Percentiles rank a stretch among this genome's conserved stretches.
Conservation (phyloP, 2,888 invertebrate species). For the Limnephilus rhombicus region DNA sequence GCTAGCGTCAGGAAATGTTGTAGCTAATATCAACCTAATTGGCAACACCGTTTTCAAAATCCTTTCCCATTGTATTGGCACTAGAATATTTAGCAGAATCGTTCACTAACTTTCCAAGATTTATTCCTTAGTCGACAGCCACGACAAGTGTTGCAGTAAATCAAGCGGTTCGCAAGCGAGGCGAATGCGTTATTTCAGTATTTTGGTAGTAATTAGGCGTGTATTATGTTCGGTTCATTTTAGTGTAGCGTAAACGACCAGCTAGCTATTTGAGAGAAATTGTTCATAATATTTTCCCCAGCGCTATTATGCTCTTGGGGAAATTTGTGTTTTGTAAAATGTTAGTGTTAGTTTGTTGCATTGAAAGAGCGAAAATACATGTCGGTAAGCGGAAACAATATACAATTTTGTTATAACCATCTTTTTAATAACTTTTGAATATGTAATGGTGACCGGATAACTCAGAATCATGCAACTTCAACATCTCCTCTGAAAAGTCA, state of each 20-base stretch:
- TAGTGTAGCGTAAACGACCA: background rate
- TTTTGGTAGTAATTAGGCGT: slow-evolving; percentile 31
- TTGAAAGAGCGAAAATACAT: background rate
- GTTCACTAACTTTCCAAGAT: slow-evolving; percentile 23
- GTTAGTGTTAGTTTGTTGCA: background rate
- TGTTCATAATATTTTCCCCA: background rate
- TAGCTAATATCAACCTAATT: background rate
- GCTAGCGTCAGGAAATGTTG: background rate
- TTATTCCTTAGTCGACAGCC: background rate
- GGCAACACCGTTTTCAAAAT: background rate
- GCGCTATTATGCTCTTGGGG: background rate
- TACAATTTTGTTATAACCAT: too few species aligned
- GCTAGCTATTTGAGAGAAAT: background rate
- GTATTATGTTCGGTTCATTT: background rate
- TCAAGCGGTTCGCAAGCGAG: background rate
- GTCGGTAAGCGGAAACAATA: too few species aligned
- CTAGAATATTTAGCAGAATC: slow-evolving; percentile 1
- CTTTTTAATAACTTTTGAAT: too few species aligned
- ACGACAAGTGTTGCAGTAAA: slow-evolving; percentile 26
- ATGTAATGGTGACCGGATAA: too few species aligned
- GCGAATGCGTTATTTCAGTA: slow-evolving; percentile 16
- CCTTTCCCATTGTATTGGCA: background rate
- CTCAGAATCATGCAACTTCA: too few species aligned
- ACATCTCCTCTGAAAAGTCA: too few species aligned
- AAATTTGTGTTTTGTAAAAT: background rate